Evolutionary conservation across 2,113 vertebrate species (phyloP), one percentile per base, ranked within the genome.

Genomic region (Phylloscopus trochiloides): DNA sequence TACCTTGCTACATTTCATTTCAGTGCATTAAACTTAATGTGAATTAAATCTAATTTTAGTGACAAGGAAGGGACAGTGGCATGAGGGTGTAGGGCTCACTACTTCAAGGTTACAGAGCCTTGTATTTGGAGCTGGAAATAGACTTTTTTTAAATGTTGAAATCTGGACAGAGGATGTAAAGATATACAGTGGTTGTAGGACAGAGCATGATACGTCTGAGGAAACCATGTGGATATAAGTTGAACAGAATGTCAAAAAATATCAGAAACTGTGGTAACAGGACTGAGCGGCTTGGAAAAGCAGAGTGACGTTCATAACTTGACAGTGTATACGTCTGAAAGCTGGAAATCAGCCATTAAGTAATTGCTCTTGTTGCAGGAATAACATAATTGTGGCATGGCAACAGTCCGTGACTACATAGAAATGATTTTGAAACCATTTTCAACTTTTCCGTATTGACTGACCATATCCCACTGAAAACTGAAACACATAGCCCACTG

Each of bases 1-100:
- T 96, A 88, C 61, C 72, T 87, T 82, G n/a, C 62, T 70, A 91
- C 70, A 85, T 88, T 97, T 55, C 2, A 94, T 96, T 95, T 93
- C 42, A 77, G 36, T 74, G 73, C 4, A 3, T 61, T 79, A 78
- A 66, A 72, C 22, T 51, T 47, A 79, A 59, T 24, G 90, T 88
- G 91, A 96, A 95, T 92, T 97, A 93, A 58, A 91, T 79, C 54
- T 91, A 81, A 96, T 96, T 92, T 90, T 82, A 73, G 54, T 92
- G 72, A 82, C 82, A 93, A 81, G 72, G 96, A 96, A 96, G 76
- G 59, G 77, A 50, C 84, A 95, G 78, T 90, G 80, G 55, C 22
- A 2, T 78, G 79, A 92, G 57, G 61, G 31, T 71, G 38, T 67
- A 88, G 24, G 67, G 38, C 52, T 96, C 84, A 70, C 32, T 82